Conservation (phyloP, 2,888 invertebrate species). For the Eupeodes luniger region DNA sequence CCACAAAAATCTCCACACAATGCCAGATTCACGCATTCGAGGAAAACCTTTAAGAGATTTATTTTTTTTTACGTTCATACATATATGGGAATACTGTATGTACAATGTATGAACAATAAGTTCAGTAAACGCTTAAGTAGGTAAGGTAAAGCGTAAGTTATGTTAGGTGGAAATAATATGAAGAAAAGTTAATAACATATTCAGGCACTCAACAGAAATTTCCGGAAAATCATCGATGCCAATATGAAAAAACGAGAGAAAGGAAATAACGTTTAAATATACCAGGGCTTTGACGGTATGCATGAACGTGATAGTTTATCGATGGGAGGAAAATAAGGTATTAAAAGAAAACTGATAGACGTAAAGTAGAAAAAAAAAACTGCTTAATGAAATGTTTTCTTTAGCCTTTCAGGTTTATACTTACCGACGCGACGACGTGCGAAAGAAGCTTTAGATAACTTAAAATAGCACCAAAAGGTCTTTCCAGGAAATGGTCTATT, state of each 20-base stretch:
- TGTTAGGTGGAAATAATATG: not conserved
- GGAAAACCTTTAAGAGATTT: conserved; percentile 21
- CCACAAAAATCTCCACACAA: conserved; percentile 15
- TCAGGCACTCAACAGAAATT: conserved; percentile 26
- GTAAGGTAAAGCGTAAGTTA: not conserved
- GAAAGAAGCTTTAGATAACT: conserved; percentile 1
- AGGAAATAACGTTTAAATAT: not conserved
- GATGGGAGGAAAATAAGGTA: not conserved
- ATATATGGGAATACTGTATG: too few species aligned
- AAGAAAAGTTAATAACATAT: conserved; percentile 8
- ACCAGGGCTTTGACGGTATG: not conserved
- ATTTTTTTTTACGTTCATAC: not conserved
- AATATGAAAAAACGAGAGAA: not conserved
- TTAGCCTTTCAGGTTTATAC: conserved; percentile 18
- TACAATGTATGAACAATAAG: too few species aligned
- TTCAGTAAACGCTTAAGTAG: too few species aligned
- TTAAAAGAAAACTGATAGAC: not conserved
- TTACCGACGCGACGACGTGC: too few species aligned
- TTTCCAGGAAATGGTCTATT: not conserved
- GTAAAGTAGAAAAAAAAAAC: not conserved
- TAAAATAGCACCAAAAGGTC: conserved; percentile 1
- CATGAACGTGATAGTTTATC: conserved; percentile 5
- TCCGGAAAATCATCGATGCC: not conserved
- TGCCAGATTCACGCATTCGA: not conserved
- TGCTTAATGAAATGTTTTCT: conserved; percentile 7